Evolutionary conservation across 2,888 invertebrate genomes (phyloP), one percentile per base, ranked within the genome.

Genomic region (Teleogryllus oceanicus): DNA sequence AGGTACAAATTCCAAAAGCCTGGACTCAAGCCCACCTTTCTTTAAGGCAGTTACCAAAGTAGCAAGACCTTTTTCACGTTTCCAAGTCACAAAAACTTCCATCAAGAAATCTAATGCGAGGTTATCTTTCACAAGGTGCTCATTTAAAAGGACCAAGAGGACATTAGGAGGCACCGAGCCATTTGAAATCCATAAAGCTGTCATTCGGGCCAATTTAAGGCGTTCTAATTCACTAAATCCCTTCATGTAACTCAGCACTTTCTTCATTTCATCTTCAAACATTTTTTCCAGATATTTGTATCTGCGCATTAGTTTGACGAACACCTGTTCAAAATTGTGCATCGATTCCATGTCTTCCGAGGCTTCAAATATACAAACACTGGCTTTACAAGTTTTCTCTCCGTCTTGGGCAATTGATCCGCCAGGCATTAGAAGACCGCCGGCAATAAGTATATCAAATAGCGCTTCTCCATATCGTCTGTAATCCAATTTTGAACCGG

Each of bases 211-310:
- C 86, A 98, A 91, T 88, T 97, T 97, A 85, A 93, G 92, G 85
- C 98, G 92, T 89, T 98, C 95, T 84, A 92, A 92, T 82, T 94
- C 93, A 86, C 93, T 92, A 89, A 98, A 98, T 86, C 97, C 97
- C 89, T 97, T 97, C 88, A 98, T 93, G 89, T 97, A 98, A 86
- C 97, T 93, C 87, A 96, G 90, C 84, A 97, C 96, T 91, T 98
- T 98, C 88, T 96, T 96, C 92, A 98, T 96, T 89, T 97, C 97
- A 88, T 98, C 98, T 88, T 97, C 94, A 89, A 98, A 97, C 93
- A 97, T 94, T 90, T 97, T 98, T 90, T 98, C 98, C 90, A 98
- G 91, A 90, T 98, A 98, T 89, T 98, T 98, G 91, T 97, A 98
- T 86, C 98, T 94, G 86, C 98, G 93, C 92, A 97, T 97, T 88